These are phyloP conservation scores for Ficedula albicollis DNA, from an alignment of 2,797 vertebrate species.

Conservation along the genomic window DNA sequence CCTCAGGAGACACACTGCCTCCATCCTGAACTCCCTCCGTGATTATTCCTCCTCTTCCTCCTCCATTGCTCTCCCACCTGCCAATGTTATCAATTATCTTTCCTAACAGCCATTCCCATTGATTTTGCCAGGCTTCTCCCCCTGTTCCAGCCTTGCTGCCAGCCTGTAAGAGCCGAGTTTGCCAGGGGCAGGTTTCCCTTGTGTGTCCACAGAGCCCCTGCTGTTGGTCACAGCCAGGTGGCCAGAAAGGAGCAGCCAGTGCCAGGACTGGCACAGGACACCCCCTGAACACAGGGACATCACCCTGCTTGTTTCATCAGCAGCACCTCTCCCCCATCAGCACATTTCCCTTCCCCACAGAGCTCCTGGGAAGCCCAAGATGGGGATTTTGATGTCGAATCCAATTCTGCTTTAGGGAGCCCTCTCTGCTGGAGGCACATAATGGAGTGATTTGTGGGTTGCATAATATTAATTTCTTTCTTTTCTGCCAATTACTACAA, in stretches of 20 bases:
- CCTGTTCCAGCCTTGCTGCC: not conserved
- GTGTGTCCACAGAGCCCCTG: rapidly evolving
- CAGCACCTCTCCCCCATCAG: not conserved
- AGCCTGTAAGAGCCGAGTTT: not conserved
- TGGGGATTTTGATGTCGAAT: not conserved
- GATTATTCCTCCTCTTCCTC: not conserved
- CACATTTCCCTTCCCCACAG: not conserved
- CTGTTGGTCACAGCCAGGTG: rapidly evolving
- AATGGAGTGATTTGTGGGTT: not conserved
- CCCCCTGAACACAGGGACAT: not conserved
- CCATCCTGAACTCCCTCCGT: not conserved
- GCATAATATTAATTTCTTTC: not conserved
- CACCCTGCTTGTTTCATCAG: not conserved
- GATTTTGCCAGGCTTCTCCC: not conserved
- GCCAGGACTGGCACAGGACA: too few relatives aligned
- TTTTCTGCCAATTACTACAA: not conserved
- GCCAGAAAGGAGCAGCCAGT: not conserved
- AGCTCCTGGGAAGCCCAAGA: not conserved
- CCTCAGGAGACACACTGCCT: not conserved
- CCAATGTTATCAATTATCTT: not conserved
- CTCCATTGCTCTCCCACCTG: not conserved
- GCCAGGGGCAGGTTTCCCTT: not conserved
- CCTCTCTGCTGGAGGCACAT: not conserved
- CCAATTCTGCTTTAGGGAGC: not conserved
- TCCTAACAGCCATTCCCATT: not conserved